Evolutionary conservation across 1,140 invertebrate genomes (phyloP).

Genomic region (Drepana arcuata): DNA sequence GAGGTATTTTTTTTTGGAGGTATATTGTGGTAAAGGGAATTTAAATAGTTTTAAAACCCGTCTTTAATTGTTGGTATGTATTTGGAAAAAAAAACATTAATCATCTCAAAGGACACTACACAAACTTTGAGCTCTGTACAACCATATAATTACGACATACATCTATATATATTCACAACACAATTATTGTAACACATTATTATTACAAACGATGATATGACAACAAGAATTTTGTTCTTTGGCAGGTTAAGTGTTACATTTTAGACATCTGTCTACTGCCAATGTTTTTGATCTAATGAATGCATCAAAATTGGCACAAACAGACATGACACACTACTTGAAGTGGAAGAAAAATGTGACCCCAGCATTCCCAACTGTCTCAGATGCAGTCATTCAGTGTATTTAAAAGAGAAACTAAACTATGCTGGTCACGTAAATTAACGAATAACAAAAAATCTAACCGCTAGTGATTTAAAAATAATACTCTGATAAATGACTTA

Average conservation of each 20-base stretch:
- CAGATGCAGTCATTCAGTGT: too few species aligned
- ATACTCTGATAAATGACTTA: too few species aligned
- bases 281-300: constrained; percentile 2
- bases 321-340: constrained; percentile 8
- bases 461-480: constrained; percentile 57
- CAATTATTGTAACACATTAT: constrained; percentile 36
- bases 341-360: too few species aligned
- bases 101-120: constrained; percentile 35
- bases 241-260: constrained; percentile 4
- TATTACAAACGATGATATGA: constrained; percentile 20
- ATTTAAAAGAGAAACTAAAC: too few species aligned
- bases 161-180: constrained; percentile 48
- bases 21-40: too few species aligned
- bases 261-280: constrained; percentile 5
- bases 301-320: constrained; percentile 24
- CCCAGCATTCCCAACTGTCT: too few species aligned
- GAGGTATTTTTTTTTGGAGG: too few species aligned
- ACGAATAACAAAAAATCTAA: constrained; percentile 62
- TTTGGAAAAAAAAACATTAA: constrained; percentile 50
- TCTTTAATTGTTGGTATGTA: constrained; percentile 44
- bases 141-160: too few species aligned
- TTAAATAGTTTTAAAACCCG: too few species aligned
- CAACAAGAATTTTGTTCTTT: constrained; percentile 28
- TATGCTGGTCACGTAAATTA: constrained; percentile 64
- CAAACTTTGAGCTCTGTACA: constrained; percentile 43